These are phyloP conservation scores for Drosophila phalerata DNA, from an alignment of 2,888 invertebrate species.

Conservation along the genomic window DNA sequence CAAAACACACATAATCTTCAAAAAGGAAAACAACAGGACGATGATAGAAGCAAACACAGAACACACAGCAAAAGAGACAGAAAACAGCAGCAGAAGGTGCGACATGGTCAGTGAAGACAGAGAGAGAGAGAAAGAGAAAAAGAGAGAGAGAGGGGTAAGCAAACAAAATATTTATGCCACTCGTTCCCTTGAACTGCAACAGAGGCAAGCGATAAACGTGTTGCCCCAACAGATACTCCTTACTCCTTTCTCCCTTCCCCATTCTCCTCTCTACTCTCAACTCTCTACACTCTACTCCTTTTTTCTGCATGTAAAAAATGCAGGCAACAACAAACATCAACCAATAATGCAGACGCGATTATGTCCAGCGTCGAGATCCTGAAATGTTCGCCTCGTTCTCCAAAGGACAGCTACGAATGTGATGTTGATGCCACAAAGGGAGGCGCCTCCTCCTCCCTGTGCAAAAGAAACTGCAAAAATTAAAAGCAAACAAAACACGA, in stretches of 20 bases:
- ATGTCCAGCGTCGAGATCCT: conserved; percentile 72
- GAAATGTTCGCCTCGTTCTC: conserved; percentile 30
- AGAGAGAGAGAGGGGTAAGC: conserved; percentile 47
- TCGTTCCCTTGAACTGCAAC: conserved; percentile 46
- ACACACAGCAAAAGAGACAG: conserved; percentile 1
- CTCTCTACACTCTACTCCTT: background rate
- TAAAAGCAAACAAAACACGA: conserved; percentile 78
- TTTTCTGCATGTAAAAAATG: conserved; percentile 55
- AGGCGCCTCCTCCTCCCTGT: conserved; percentile 26
- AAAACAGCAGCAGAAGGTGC: conserved; percentile 20
- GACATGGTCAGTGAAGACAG: conserved; percentile 7
- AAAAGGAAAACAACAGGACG: conserved; percentile 83
- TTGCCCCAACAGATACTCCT: conserved; percentile 1
- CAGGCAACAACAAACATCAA: conserved; percentile 82
- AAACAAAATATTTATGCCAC: conserved; percentile 79
- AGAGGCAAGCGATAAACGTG: conserved; percentile 54
- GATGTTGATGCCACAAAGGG: conserved; percentile 69
- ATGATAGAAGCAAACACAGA: conserved; percentile 52
- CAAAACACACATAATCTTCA: conserved; percentile 85
- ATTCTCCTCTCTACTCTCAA: background rate
- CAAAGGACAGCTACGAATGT: conserved; percentile 70
- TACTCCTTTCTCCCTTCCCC: background rate
- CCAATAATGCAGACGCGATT: conserved; percentile 85
- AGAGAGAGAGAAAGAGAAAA: conserved; percentile 1
- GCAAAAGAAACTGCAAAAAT: conserved; percentile 66